Evolutionary conservation across 2,113 vertebrate genomes (phyloP), one percentile per base, ranked within the genome.

Genomic region (Phaethon lepturus): DNA sequence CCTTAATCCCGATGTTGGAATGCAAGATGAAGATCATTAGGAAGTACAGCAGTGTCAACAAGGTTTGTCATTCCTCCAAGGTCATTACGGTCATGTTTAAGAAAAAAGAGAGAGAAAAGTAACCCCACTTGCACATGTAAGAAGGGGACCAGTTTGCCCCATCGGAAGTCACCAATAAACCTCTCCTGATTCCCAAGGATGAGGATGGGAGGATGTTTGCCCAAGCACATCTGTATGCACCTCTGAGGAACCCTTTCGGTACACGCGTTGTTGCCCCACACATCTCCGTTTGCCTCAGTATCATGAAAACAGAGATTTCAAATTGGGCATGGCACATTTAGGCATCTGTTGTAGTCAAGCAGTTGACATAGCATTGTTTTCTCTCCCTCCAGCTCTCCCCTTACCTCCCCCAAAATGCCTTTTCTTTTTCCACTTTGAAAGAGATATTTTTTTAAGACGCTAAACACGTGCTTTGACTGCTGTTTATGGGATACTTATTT

Each of bases 401-500:
- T 82, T 62, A 40, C 49, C 28, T 77, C 55, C 69, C 69, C 53
- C 29, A 35, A 77, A 90, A 95, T 29, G 17, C 49, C 31, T 92
- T 93, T 87, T 56, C 86, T 86, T 80, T 87, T 22, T 78, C 47
- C 55, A 8, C 60, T 82, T 95, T 42, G 28, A 56, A 49, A 40
- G n/a, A 85, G n/a, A 20, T 29, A 19, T 31, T 67, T 53, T 49
- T 74, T 28, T 63, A 86, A 95, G 66, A 64, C 1, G 1, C 69
- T 84, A 69, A 90, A 75, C 1, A 0, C n/a, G 59, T 26, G 49
- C 49, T 91, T 79, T 53, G 73, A 35, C 76, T 78, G 90, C 66
- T 53, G 13, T 88, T 96, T 96, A 90, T 35, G 40, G 45, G 73
- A 35, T 50, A 35, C 66, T 93, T 91, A 75, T 26, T 89, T 55